These are phyloP conservation scores for Meta bourneti DNA, from an alignment of 2,888 invertebrate genomes.

Conservation along the genomic window DNA sequence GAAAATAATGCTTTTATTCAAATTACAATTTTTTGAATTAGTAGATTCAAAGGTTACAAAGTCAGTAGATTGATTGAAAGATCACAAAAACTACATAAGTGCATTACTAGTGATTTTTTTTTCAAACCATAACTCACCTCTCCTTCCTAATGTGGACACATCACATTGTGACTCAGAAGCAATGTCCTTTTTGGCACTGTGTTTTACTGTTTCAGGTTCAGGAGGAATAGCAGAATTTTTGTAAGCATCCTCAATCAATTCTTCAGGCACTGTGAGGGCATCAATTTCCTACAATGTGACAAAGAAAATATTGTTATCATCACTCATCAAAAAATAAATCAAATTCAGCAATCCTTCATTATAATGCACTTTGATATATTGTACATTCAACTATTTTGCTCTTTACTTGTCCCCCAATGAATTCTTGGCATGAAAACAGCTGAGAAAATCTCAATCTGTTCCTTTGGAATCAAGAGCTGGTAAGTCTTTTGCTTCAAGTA, in stretches of 20 bases:
- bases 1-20: too few species aligned
- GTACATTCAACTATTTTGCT: too few species aligned
- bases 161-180: background rate
- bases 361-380: background rate
- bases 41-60: too few species aligned
- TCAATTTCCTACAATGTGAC: slow-evolving; percentile 53
- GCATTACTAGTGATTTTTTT: too few species aligned
- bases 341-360: background rate
- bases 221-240: background rate
- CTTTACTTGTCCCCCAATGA: too few species aligned
- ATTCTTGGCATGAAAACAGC: background rate
- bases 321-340: background rate
- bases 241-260: background rate
- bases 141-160: too few species aligned
- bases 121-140: too few species aligned
- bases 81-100: too few species aligned
- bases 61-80: too few species aligned
- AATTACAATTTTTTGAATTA: too few species aligned
- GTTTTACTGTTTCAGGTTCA: slow-evolving; percentile 18
- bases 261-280: slow-evolving; percentile 47
- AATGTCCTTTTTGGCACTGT: background rate
- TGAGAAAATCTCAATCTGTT: background rate
- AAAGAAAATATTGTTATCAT: background rate
- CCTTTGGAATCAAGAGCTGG: too few species aligned
- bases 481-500: too few species aligned